Evolutionary conservation across 1,140 invertebrate genomes (phyloP).

Genomic region (Meloidogyne chitwoodi): DNA sequence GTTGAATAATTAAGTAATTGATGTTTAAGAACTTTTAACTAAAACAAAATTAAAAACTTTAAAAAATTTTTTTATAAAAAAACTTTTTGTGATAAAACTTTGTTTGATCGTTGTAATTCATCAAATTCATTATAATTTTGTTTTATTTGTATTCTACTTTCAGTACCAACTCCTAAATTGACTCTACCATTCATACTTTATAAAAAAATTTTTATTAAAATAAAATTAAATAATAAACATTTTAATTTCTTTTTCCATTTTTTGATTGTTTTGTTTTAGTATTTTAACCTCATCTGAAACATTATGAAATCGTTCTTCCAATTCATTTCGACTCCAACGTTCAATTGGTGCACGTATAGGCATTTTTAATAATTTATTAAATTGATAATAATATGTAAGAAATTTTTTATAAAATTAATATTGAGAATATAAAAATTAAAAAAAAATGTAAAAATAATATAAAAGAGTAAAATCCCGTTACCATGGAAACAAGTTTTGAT

Average conservation of each 20-base stretch:
- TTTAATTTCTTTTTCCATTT: constrained; percentile 32
- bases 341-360: constrained; percentile 23
- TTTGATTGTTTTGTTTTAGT: constrained; percentile 23
- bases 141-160: not conserved
- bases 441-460: too few relatives aligned
- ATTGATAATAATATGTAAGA: not conserved
- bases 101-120: constrained; percentile 8
- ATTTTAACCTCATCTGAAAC: constrained; percentile 9
- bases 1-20: constrained; percentile 18
- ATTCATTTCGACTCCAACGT: constrained; percentile 26
- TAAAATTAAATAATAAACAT: not conserved
- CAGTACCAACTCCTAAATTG: not conserved
- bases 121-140: constrained; percentile 8
- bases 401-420: too few relatives aligned
- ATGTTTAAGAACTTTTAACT: constrained; percentile 22
- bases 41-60: not conserved
- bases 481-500: too few relatives aligned
- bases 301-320: constrained; percentile 36
- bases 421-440: too few relatives aligned
- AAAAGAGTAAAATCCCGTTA: too few relatives aligned
- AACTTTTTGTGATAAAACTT: constrained; percentile 20
- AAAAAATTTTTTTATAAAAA: not conserved
- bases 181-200: constrained; percentile 13
- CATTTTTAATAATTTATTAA: constrained; percentile 4
- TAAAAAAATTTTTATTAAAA: not conserved